Evolutionary conservation across 2,113 vertebrate genomes (phyloP).

Genomic region (Phylloscopus trochiloides): DNA sequence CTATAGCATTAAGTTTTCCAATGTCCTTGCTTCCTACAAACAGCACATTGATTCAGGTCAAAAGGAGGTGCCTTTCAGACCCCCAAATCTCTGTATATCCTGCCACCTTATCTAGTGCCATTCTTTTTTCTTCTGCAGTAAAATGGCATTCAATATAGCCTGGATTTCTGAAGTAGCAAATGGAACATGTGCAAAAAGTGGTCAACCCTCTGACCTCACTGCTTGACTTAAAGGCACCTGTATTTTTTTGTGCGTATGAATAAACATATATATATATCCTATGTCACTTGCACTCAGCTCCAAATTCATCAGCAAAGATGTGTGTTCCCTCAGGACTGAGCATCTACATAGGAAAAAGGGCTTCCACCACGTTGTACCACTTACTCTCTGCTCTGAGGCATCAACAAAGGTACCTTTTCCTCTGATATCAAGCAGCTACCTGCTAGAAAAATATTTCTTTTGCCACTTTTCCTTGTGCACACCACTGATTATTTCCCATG

Average conservation of each 20-base stretch:
- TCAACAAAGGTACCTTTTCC: not conserved
- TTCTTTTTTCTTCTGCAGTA: not conserved
- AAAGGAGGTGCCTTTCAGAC: not conserved
- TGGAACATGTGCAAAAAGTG: not conserved
- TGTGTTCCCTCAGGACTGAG: not conserved
- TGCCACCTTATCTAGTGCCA: not conserved
- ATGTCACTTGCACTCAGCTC: not conserved
- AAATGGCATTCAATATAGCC: not conserved
- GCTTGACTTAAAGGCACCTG: not conserved
- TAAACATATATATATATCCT: not conserved
- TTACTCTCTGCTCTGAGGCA: not conserved
- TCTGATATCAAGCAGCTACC: not conserved
- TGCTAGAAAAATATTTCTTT: not conserved
- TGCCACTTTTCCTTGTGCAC: not conserved
- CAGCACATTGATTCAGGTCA: not conserved
- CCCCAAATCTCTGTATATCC: not conserved
- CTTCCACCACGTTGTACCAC: not conserved
- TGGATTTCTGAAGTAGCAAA: not conserved
- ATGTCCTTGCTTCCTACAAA: no score
- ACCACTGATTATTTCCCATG: not conserved
- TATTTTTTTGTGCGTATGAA: not conserved
- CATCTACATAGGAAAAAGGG: not conserved
- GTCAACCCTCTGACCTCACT: not conserved
- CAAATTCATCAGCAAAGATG: not conserved
- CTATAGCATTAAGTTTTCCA: not conserved